Evolutionary conservation across 2,888 invertebrate genomes (phyloP).

Genomic region (Prosapia bicincta): DNA sequence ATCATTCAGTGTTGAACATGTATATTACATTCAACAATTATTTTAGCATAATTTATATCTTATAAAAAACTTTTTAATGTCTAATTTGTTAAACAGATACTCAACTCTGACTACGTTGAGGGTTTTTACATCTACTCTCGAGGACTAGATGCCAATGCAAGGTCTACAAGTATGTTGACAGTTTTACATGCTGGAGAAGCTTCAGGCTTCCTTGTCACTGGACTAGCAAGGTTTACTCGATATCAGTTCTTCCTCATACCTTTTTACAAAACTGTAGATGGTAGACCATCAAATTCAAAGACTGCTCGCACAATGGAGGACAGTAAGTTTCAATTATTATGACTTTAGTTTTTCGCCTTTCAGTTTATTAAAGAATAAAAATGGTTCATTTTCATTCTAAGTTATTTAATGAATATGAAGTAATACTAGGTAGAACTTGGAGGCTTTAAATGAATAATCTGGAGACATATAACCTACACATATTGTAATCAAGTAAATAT

Average conservation of each 20-base stretch:
- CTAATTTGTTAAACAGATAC: conserved; percentile 49
- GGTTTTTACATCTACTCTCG: conserved; percentile 80
- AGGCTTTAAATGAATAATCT: too few relatives aligned
- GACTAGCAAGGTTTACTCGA: conserved; percentile 76
- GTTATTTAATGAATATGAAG: too few relatives aligned
- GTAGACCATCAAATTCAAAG: conserved; percentile 82
- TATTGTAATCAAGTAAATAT: too few relatives aligned
- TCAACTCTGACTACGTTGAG: conserved; percentile 76
- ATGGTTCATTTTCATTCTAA: too few relatives aligned
- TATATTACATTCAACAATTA: background rate
- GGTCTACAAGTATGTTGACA: conserved; percentile 71
- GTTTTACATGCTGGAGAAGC: conserved; percentile 76
- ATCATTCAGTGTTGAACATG: too few relatives aligned
- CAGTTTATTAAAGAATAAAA: too few relatives aligned
- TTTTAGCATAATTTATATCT: background rate
- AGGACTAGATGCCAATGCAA: conserved; percentile 58
- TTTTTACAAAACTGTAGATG: conserved; percentile 84
- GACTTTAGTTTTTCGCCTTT: too few relatives aligned
- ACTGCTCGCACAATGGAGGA: conserved; percentile 81
- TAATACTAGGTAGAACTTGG: too few relatives aligned
- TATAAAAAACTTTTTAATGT: background rate
- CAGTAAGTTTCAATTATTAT: conserved; percentile 58
- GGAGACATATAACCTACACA: too few relatives aligned
- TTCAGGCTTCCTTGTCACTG: conserved; percentile 73
- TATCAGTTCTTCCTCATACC: conserved; percentile 93